These are phyloP conservation scores for Actinopyga echinites DNA, from an alignment of 53 echinoderm and acorn worm species.

Conservation along the genomic window DNA sequence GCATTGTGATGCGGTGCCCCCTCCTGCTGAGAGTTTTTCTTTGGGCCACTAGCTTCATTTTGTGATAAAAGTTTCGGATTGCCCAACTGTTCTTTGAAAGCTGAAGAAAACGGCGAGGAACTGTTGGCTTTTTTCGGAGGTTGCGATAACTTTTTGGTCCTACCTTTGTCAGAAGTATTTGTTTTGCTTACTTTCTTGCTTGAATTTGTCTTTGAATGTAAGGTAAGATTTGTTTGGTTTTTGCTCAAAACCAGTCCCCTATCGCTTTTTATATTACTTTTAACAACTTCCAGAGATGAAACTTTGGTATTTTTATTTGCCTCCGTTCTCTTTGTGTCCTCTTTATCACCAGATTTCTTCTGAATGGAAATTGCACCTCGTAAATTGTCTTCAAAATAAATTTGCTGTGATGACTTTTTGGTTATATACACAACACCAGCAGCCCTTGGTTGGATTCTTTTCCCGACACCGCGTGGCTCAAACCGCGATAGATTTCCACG, in stretches of 20 bases:
- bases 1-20: neutral
- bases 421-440: slow-evolving; percentile 31
- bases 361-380: slow-evolving; percentile 17
- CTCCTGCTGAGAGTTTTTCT: neutral
- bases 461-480: slow-evolving; percentile 12
- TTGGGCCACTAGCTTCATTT: too few relatives aligned
- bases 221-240: slow-evolving; percentile 1
- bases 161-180: too few relatives aligned
- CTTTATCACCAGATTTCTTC: neutral
- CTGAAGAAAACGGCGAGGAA: neutral
- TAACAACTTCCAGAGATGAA: neutral
- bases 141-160: too few relatives aligned
- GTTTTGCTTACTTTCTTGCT: neutral
- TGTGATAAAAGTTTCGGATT: too few relatives aligned
- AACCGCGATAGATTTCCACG: slow-evolving; percentile 12
- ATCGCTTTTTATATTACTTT: neutral
- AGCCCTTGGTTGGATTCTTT: slow-evolving; percentile 12
- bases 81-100: neutral
- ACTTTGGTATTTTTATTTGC: neutral
- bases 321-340: neutral
- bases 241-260: neutral
- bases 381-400: slow-evolving; percentile 34
- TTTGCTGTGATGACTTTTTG: neutral
- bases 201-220: neutral
- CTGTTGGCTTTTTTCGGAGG: neutral